Evolutionary conservation across 2,113 vertebrate species (phyloP), one percentile per base, ranked within the genome.

Genomic region (Oxyruncus cristatus): DNA sequence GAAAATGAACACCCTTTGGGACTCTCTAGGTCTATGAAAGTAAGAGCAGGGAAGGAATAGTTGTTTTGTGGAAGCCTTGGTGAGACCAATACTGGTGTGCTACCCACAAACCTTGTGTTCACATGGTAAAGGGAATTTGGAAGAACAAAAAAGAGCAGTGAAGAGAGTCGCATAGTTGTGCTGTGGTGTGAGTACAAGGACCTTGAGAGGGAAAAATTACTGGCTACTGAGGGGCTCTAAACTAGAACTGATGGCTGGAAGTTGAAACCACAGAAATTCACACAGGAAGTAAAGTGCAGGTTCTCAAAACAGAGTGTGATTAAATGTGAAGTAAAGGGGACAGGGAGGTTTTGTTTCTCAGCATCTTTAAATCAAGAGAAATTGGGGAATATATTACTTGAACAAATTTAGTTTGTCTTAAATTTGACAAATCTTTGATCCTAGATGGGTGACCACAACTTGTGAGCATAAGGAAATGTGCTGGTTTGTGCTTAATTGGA

Each of bases 131-230:
- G 14, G 14, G 17, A 55, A 74, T 22, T 22, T 50, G 59, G 12
- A 67, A 91, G 20, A 44, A n/a, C 11, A 21, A 68, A 80, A 87
- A 52, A 58, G 5, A 80, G 37, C 26, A 67, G 37, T 30, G 26
- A 81, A 77, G 41, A 58, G 14, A 53, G n/a, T 18, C 55, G 46
- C 23, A 66, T 9, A 27, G 11, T 5, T 84, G 46, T n/a, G 26
- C 20, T 70, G 28, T 16, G 42, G 15, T 62, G 32, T 37, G 3
- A 42, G 5, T 24, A 56, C 0, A 0, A 84, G 32, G n/a, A 49
- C 24, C 18, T 59, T 65, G 9, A 66, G 22, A 56, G 1, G 2
- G 15, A 71, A 85, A 71, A 79, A 39, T 7, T 49, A 30, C 18
- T 41, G 58, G 27, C 58, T 56, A 4, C 30, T 39, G 37, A 52